Percentiles rank a stretch among this genome's conserved stretches.
Evolutionary conservation across 2,113 vertebrate species (phyloP).

Genomic region (Erinaceus europaeus): DNA sequence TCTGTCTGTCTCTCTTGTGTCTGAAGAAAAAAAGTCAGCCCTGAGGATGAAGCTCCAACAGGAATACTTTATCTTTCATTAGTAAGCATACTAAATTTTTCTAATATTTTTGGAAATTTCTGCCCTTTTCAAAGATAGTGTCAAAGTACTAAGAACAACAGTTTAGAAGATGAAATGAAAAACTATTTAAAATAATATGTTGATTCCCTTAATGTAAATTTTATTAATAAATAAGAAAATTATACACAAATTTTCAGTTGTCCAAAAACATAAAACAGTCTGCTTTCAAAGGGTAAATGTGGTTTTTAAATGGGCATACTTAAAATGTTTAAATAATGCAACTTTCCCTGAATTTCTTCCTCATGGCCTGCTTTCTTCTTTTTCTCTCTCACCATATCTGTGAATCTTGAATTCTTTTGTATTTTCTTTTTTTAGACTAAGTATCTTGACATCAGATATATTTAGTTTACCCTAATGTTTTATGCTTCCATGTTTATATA

Average conservation of each 20-base stretch:
- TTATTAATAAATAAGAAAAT: conserved; percentile 32
- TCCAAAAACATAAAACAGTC: background rate
- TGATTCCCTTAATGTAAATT: conserved; percentile 7
- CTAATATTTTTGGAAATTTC: no score
- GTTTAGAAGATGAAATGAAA: background rate
- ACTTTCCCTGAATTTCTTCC: background rate
- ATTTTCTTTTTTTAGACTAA: background rate
- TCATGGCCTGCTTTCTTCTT: background rate
- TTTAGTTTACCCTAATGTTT: background rate
- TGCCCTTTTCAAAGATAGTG: no score
- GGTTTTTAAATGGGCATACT: background rate
- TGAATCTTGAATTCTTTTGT: background rate
- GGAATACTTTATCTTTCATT: no score
- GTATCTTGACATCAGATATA: background rate
- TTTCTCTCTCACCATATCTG: background rate
- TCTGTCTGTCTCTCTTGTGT: no score
- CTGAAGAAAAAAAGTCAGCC: no score
- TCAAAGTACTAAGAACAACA: conserved; percentile 16
- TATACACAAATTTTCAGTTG: background rate
- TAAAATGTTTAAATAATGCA: background rate
- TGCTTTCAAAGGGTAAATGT: background rate
- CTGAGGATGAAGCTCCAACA: no score
- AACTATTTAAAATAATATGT: background rate
- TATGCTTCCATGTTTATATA: background rate
- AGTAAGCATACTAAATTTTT: no score